A percentile compares a stretch with the other conserved stretches of the same genome.
phyloP scores from a whole-genome alignment of 2,797 vertebrate genomes.

The Labroides dimidiatus region DNA sequence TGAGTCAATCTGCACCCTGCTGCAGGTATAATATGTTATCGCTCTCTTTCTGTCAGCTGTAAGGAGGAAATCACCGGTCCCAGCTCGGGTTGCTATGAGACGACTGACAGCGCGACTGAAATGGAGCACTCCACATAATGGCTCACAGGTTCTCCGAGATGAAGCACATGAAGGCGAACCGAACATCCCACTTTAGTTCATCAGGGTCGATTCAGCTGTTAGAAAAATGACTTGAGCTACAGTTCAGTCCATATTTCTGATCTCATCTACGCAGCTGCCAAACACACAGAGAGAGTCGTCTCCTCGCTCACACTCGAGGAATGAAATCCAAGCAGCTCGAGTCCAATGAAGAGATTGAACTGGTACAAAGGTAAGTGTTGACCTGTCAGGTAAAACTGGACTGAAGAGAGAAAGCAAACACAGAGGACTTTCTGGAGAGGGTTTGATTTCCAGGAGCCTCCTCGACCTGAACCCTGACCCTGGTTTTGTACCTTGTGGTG shows the following conservation, averaged over 20 bases:
- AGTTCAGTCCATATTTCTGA: neutral
- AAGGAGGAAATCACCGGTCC: neutral
- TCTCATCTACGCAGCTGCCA: neutral
- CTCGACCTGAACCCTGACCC: no score
- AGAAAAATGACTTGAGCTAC: neutral
- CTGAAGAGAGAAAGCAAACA: no score
- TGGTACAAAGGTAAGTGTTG: no score
- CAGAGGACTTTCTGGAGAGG: no score
- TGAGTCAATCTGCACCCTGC: neutral
- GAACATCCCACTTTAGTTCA: neutral
- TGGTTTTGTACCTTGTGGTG: constrained; percentile 46
- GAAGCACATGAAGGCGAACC: neutral
- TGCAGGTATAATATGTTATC: neutral
- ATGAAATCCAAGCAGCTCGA: no score
- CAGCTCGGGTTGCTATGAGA: constrained; percentile 42
- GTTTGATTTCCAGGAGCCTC: no score
- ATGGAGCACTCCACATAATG: neutral
- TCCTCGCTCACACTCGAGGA: no score
- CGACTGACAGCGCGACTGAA: constrained; percentile 4
- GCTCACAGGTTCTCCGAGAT: neutral
- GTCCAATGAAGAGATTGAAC: no score
- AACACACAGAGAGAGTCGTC: neutral
- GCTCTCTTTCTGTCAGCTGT: neutral
- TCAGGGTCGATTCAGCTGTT: neutral
- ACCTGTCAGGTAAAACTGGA: no score